phyloP scores from a whole-genome alignment of 2,113 vertebrate genomes.

The Meleagris gallopavo region DNA sequence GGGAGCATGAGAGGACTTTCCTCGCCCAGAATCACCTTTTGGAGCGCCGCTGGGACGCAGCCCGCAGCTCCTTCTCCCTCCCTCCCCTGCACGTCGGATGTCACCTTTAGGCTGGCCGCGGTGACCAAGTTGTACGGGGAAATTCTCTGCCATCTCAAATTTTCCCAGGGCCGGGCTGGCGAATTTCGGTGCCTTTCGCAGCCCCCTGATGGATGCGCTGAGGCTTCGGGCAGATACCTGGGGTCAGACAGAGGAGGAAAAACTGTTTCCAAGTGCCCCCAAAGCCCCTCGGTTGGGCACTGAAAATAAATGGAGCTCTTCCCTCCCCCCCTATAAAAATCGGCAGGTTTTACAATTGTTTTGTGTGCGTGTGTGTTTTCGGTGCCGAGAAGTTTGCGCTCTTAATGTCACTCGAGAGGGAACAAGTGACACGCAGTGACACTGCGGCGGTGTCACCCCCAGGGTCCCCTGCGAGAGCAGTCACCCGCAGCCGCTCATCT shows the following conservation, averaged over 20 bases:
- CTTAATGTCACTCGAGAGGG: background rate
- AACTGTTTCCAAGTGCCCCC: background rate
- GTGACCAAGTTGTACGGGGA: background rate
- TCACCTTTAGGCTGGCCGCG: background rate
- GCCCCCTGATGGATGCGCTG: background rate
- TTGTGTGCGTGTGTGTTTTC: background rate
- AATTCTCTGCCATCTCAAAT: background rate
- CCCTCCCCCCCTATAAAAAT: background rate
- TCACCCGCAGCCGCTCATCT: background rate
- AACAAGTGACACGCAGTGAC: background rate
- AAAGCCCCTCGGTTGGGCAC: background rate
- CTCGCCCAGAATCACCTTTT: rapidly evolving
- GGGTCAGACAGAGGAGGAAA: background rate
- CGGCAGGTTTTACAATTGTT: background rate
- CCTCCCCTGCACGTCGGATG: background rate
- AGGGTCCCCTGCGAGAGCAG: background rate
- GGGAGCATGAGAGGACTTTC: background rate
- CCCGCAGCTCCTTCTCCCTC: background rate
- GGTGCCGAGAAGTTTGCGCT: background rate
- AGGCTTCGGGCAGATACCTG: background rate
- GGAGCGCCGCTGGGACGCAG: background rate
- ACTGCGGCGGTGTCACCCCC: background rate
- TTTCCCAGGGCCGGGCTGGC: background rate
- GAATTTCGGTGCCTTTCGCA: background rate
- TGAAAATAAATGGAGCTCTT: background rate